Evolutionary conservation across 2,888 invertebrate species (phyloP).

Genomic region (Electrophaes corylata): DNA sequence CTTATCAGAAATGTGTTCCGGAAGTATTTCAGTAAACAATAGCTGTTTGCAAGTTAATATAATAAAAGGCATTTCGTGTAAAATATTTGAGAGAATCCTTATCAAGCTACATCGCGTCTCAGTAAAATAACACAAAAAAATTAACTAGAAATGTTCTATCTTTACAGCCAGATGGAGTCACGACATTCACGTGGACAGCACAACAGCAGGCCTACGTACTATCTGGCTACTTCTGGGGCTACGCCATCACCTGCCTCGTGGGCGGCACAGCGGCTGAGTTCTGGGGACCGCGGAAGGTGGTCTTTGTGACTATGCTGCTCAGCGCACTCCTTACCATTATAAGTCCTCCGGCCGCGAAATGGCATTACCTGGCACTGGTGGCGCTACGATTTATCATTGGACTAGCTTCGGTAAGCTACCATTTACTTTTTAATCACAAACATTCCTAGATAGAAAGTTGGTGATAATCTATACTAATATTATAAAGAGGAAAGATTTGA

Average conservation of each 20-base stretch:
- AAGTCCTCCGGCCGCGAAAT: conserved; percentile 85
- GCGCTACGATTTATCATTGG: conserved; percentile 85
- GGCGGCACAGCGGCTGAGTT: conserved; percentile 87
- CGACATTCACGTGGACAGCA: conserved; percentile 83
- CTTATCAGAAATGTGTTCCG: too few relatives aligned
- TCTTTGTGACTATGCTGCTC: conserved; percentile 82
- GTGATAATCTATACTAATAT: too few relatives aligned
- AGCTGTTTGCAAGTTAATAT: too few relatives aligned
- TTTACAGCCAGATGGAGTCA: conserved; percentile 67
- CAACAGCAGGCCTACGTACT: conserved; percentile 86
- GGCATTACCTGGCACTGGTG: conserved; percentile 84
- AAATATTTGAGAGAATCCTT: too few relatives aligned
- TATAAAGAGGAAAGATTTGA: too few relatives aligned
- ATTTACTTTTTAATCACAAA: background rate
- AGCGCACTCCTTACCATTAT: conserved; percentile 84
- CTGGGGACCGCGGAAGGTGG: conserved; percentile 85
- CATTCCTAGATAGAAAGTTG: too few relatives aligned
- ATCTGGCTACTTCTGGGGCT: conserved; percentile 84
- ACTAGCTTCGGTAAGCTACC: conserved; percentile 81
- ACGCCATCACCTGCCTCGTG: conserved; percentile 86
- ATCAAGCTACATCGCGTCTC: too few relatives aligned
- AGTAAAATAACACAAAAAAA: background rate
- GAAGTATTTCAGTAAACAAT: too few relatives aligned
- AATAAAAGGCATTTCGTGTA: too few relatives aligned
- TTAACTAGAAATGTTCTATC: conserved; percentile 10